phyloP scores from a whole-genome alignment of 1,140 invertebrate genomes.

The Papilio aristodemus region DNA sequence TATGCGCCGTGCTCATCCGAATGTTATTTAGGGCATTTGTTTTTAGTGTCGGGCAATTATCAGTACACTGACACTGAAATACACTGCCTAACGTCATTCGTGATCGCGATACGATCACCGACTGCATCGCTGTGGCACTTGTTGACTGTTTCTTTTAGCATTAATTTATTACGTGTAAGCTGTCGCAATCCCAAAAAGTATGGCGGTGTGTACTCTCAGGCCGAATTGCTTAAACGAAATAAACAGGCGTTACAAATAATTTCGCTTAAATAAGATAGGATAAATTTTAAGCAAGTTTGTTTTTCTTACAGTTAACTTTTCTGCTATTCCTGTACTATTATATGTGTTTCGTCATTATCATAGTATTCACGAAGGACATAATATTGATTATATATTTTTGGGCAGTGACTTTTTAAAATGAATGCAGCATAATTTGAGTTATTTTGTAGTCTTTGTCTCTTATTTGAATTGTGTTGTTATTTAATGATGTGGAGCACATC shows the following conservation, averaged over 20 bases:
- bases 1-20: constrained; percentile 40
- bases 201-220: not conserved
- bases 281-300: not conserved
- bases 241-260: not conserved
- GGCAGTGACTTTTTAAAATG: no score
- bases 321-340: no score
- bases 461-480: no score
- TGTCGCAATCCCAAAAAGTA: not conserved
- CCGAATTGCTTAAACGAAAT: not conserved
- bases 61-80: constrained; percentile 31
- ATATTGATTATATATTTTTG: no score
- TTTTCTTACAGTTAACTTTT: not conserved
- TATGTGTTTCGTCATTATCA: no score
- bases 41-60: constrained; percentile 42
- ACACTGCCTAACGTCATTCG: constrained; percentile 8
- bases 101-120: constrained; percentile 3
- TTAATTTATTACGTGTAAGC: constrained; percentile 15
- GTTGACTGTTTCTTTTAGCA: not conserved
- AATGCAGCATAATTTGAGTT: not conserved
- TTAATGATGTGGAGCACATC: no score
- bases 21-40: constrained; percentile 58
- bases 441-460: not conserved
- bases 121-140: not conserved
- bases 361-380: not conserved
- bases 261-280: not conserved